Percentiles rank a stretch among this genome's conserved stretches.
Evolutionary conservation across 2,888 invertebrate species (phyloP).

Genomic region (Meganola albula): DNA sequence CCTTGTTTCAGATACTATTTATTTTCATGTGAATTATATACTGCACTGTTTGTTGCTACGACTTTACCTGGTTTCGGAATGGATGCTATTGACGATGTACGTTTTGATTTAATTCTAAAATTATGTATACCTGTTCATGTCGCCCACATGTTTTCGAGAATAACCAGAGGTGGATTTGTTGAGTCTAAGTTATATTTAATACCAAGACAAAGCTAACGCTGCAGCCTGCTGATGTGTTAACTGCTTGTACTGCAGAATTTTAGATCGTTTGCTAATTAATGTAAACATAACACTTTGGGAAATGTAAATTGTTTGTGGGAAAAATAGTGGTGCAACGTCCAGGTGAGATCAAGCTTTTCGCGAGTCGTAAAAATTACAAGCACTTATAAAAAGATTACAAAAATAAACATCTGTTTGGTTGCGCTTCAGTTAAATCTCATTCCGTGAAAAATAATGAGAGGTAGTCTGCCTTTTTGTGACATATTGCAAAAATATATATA

Average conservation of each 20-base stretch:
- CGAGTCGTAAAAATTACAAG: no score
- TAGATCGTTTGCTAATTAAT: constrained; percentile 5
- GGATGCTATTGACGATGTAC: constrained; percentile 35
- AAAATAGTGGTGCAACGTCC: no score
- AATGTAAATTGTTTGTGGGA: no score
- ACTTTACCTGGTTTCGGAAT: constrained; percentile 35
- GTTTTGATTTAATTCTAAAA: constrained; percentile 35
- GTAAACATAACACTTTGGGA: no score
- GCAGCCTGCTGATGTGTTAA: no score
- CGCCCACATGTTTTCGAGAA: constrained; percentile 22
- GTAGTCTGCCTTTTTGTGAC: no score
- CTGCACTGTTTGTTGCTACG: constrained; percentile 39
- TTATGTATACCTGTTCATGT: constrained; percentile 24
- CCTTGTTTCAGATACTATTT: constrained; percentile 40
- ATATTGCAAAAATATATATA: no score
- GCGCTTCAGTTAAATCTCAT: no score
- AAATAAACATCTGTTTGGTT: no score
- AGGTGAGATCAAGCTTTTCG: no score
- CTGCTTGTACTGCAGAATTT: constrained; percentile 7
- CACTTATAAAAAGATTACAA: no score
- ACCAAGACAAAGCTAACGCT: constrained; percentile 10
- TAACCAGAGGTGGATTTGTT: constrained; percentile 27
- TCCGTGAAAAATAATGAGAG: no score
- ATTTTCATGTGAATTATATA: constrained; percentile 53
- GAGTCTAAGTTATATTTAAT: constrained; percentile 28